A percentile compares a stretch with the other conserved stretches of the same genome.
These are phyloP conservation scores for Eolophus roseicapilla DNA, from an alignment of 2,113 vertebrate genomes.

Conservation along the genomic window DNA sequence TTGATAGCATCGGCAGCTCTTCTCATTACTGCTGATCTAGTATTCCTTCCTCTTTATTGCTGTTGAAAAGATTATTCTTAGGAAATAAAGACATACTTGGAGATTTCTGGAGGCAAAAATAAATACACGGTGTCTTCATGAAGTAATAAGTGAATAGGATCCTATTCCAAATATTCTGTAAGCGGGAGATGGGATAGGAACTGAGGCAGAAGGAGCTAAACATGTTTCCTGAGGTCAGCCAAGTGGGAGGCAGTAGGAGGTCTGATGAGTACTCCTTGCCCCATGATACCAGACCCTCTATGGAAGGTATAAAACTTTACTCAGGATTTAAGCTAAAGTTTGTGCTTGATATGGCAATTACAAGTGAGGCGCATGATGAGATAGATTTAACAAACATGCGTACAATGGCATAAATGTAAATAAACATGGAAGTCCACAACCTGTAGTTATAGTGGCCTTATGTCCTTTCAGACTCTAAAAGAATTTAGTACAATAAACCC, in stretches of 20 bases:
- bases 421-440: neutral
- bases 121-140: slow-evolving; percentile 24
- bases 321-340: neutral
- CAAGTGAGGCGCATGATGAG: neutral
- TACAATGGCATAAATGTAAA: neutral
- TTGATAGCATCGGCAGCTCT: neutral
- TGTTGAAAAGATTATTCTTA: neutral
- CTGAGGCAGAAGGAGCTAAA: neutral
- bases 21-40: neutral
- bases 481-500: neutral
- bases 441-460: neutral
- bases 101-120: slow-evolving; percentile 33
- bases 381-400: neutral
- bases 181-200: neutral
- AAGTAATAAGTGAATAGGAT: slow-evolving; percentile 19
- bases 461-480: neutral
- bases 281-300: neutral
- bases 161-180: slow-evolving; percentile 39
- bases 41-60: neutral
- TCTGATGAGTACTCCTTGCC: neutral
- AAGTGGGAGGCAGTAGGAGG: neutral
- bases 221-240: neutral
- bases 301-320: neutral
- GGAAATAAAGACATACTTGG: slow-evolving; percentile 18
- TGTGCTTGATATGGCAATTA: neutral